Evolutionary conservation across 2,113 vertebrate species (phyloP).

Genomic region (Tinamus guttatus): DNA sequence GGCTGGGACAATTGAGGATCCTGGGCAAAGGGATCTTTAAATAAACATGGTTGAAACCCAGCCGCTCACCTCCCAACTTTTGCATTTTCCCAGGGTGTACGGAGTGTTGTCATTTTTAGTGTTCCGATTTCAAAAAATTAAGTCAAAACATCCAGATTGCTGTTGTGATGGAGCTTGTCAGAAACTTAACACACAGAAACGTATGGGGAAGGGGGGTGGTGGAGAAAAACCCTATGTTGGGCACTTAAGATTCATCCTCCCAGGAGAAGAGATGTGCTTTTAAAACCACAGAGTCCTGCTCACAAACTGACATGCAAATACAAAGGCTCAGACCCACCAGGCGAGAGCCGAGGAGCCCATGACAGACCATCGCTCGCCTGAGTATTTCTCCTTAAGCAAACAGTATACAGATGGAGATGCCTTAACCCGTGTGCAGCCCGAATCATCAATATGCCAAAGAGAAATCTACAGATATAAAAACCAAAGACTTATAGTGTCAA

Average conservation of each 20-base stretch:
- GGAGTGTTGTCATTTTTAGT: not conserved
- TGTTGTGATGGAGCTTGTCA: not conserved
- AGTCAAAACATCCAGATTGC: not conserved
- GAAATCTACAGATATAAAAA: slow-evolving; percentile 26
- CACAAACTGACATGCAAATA: slow-evolving; percentile 61
- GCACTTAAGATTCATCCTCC: not conserved
- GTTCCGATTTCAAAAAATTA: slow-evolving; percentile 53
- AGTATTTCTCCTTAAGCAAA: not conserved
- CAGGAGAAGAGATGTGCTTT: not conserved
- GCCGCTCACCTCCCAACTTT: not conserved
- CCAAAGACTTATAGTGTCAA: slow-evolving; percentile 21
- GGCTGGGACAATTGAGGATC: not conserved
- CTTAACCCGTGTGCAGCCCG: slow-evolving; percentile 5
- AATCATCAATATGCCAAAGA: slow-evolving; percentile 34
- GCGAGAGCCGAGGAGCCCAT: not conserved
- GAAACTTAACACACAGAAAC: not conserved
- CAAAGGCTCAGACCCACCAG: not conserved
- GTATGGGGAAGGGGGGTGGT: not conserved
- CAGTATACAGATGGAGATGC: slow-evolving; percentile 1
- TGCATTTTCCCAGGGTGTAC: not conserved
- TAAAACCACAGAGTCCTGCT: slow-evolving; percentile 40
- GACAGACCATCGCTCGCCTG: not conserved
- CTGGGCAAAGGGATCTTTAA: not conserved
- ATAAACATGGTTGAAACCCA: not conserved
- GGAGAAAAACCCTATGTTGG: not conserved